Evolutionary conservation across 2,888 invertebrate genomes (phyloP).

Genomic region (Eupithecia inturbata): DNA sequence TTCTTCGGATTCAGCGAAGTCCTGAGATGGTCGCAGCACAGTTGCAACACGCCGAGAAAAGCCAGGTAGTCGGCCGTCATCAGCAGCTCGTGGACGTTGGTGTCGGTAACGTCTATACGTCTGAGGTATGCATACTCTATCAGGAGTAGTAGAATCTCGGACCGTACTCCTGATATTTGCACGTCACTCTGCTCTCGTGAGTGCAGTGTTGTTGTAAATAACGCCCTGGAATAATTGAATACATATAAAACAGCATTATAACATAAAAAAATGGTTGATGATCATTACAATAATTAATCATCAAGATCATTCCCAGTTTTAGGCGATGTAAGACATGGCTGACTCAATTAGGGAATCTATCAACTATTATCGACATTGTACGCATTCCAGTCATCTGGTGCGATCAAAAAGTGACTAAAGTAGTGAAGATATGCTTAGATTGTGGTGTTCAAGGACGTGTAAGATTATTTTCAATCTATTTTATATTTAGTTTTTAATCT

Average conservation of each 20-base stretch:
- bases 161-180: constrained; percentile 89
- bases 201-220: constrained; percentile 92
- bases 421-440: not conserved
- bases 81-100: constrained; percentile 92
- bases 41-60: constrained; percentile 90
- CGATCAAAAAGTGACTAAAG: not conserved
- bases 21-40: constrained; percentile 91
- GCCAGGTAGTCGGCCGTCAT: constrained; percentile 95
- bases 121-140: constrained; percentile 94
- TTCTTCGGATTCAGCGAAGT: constrained; percentile 89
- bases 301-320: not conserved
- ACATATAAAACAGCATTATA: not conserved
- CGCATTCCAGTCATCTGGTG: not conserved
- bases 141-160: constrained; percentile 90
- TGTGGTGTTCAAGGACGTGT: no score
- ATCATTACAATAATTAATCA: not conserved
- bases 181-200: constrained; percentile 88
- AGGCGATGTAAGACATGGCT: not conserved
- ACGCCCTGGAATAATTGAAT: constrained; percentile 81
- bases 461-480: no score
- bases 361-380: not conserved
- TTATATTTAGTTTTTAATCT: no score
- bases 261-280: not conserved
- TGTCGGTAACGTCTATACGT: constrained; percentile 88
- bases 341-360: not conserved